Conservation (phyloP, 2,888 invertebrate genomes). For the Drosophila merina region DNA sequence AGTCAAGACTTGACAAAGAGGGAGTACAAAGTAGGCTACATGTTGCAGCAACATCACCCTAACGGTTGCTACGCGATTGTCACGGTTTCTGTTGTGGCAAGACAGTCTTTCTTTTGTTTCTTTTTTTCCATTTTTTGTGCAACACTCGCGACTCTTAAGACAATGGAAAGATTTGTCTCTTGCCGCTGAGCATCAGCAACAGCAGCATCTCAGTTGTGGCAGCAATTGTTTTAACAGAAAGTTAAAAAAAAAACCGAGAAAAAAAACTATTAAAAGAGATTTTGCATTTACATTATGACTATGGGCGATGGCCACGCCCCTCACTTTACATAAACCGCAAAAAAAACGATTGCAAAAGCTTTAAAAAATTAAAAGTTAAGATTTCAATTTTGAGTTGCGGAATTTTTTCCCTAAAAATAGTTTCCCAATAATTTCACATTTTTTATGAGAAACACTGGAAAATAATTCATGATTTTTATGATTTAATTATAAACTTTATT, state of each 20-base stretch:
- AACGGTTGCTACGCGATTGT: conserved; percentile 16
- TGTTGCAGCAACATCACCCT: conserved; percentile 25
- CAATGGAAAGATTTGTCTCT: conserved; percentile 35
- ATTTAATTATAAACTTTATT: too few relatives aligned
- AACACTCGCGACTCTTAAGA: conserved; percentile 14
- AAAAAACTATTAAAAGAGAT: conserved; percentile 21
- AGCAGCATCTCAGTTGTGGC: conserved; percentile 3
- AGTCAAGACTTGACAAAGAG: conserved; percentile 13
- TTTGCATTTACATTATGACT: conserved; percentile 23
- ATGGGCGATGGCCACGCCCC: conserved; percentile 18
- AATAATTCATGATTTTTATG: too few relatives aligned
- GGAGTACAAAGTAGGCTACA: conserved; percentile 31
- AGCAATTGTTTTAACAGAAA: not conserved
- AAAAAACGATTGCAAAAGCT: conserved; percentile 4
- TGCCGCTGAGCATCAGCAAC: conserved; percentile 26
- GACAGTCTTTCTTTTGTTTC: conserved; percentile 1
- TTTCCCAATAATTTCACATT: too few relatives aligned
- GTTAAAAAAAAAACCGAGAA: not conserved
- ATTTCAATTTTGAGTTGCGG: not conserved
- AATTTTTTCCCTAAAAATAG: not conserved
- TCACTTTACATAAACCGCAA: conserved; percentile 15
- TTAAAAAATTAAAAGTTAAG: not conserved
- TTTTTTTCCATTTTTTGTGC: conserved; percentile 22
- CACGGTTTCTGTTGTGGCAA: conserved; percentile 20
- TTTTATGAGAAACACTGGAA: too few relatives aligned